phyloP scores from a whole-genome alignment of 2,888 invertebrate genomes.

The Tinea semifulvella region DNA sequence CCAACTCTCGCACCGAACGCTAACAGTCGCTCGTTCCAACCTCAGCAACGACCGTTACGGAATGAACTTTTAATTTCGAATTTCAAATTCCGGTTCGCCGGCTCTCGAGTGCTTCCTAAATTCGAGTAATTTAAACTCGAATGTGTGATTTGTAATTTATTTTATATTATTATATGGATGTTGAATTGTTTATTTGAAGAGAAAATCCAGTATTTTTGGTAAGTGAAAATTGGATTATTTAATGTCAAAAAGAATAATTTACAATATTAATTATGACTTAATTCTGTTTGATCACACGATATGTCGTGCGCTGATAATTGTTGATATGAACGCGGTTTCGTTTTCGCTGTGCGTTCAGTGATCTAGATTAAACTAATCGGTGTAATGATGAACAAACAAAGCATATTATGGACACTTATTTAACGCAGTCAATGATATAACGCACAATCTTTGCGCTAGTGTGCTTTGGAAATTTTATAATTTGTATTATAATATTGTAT shows the following conservation, averaged over 20 bases:
- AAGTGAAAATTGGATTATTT: constrained; percentile 1
- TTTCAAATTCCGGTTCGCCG: background rate
- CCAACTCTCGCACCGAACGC: constrained; percentile 44
- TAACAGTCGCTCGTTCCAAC: constrained; percentile 33
- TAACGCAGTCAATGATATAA: background rate
- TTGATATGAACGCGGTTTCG: constrained; percentile 7
- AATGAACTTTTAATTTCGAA: constrained; percentile 6
- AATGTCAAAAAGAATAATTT: background rate
- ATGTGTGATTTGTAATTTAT: constrained; percentile 5
- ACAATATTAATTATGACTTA: background rate
- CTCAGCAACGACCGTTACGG: constrained; percentile 15
- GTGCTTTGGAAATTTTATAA: constrained; percentile 11
- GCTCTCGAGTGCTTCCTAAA: background rate
- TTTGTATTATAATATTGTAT: background rate
- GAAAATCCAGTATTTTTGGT: background rate
- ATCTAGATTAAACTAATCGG: constrained; percentile 10
- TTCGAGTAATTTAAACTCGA: background rate
- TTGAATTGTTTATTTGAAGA: background rate
- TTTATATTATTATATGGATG: background rate
- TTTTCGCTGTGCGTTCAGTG: constrained; percentile 12
- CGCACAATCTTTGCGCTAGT: background rate
- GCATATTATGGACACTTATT: background rate
- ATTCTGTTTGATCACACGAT: constrained; percentile 10
- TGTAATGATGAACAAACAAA: background rate
- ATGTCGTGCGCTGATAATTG: constrained; percentile 12